A percentile compares a stretch with the other conserved stretches of the same genome.
phyloP scores from a whole-genome alignment of 2,888 invertebrate species.

The Stenolophus ochropezus region DNA sequence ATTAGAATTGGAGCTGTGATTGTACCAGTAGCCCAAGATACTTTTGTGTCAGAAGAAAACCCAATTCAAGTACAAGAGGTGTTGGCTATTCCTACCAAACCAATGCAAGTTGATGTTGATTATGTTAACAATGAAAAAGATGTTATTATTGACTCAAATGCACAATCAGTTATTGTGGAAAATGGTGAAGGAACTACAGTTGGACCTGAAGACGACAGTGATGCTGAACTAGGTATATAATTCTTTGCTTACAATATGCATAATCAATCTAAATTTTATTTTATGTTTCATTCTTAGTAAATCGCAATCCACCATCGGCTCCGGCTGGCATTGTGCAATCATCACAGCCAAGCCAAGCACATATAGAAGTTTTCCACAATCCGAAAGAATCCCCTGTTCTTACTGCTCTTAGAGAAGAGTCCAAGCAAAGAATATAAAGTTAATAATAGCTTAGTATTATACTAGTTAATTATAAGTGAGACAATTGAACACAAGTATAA shows the following conservation, averaged over 20 bases:
- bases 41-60: slow-evolving; percentile 68
- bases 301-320: slow-evolving; percentile 70
- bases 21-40: slow-evolving; percentile 70
- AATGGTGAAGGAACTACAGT: slow-evolving; percentile 65
- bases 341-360: slow-evolving; percentile 70
- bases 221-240: slow-evolving; percentile 69
- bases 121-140: slow-evolving; percentile 65
- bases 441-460: not conserved
- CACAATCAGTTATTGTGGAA: slow-evolving; percentile 69
- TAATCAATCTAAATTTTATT: no score
- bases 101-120: slow-evolving; percentile 66
- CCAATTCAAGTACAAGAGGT: slow-evolving; percentile 71
- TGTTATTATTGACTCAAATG: slow-evolving; percentile 66
- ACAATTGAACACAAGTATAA: slow-evolving; percentile 15
- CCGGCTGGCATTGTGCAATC: slow-evolving; percentile 74
- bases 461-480: no score
- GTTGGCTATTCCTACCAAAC: slow-evolving; percentile 72
- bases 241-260: not conserved
- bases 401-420: slow-evolving; percentile 71
- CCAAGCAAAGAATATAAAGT: slow-evolving; percentile 66
- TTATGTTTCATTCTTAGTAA: no score
- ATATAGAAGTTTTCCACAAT: slow-evolving; percentile 71
- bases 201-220: slow-evolving; percentile 69
- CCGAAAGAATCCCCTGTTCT: slow-evolving; percentile 72
- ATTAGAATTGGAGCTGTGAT: slow-evolving; percentile 72